Evolutionary conservation across 2,797 vertebrate species (phyloP).

Genomic region (Somateria mollissima): DNA sequence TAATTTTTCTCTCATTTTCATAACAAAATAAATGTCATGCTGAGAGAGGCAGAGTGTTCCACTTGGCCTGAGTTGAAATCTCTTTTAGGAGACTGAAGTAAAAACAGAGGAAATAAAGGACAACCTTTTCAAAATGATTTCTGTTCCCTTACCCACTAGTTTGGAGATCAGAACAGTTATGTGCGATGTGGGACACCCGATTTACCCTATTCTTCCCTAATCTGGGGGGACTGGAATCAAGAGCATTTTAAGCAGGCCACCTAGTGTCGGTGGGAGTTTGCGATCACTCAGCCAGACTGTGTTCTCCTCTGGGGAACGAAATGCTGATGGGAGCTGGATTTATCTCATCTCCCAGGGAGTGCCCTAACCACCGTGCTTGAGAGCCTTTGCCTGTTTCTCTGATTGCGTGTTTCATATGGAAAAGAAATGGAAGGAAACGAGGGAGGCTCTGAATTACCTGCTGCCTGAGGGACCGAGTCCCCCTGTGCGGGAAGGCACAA

Average conservation of each 20-base stretch:
- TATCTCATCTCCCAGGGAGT: neutral
- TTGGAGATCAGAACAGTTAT: neutral
- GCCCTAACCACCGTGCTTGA: neutral
- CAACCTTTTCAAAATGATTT: neutral
- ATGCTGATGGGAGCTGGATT: neutral
- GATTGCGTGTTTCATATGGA: neutral
- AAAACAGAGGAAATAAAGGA: neutral
- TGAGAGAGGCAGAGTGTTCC: neutral
- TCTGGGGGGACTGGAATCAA: neutral
- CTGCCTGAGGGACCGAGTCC: neutral
- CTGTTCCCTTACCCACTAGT: neutral
- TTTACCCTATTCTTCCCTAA: neutral
- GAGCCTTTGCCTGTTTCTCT: neutral
- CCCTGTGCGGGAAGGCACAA: neutral
- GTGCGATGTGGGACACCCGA: neutral
- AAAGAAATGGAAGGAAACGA: neutral
- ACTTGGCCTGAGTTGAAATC: neutral
- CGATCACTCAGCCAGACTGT: neutral
- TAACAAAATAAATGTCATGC: neutral
- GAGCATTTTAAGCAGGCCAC: neutral
- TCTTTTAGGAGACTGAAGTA: neutral
- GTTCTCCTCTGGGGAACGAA: neutral
- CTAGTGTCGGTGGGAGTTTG: neutral
- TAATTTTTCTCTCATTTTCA: constrained; percentile 1
- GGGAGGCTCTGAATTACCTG: neutral